phyloP scores from a whole-genome alignment of 2,113 vertebrate species.

The Sebastes fasciatus region DNA sequence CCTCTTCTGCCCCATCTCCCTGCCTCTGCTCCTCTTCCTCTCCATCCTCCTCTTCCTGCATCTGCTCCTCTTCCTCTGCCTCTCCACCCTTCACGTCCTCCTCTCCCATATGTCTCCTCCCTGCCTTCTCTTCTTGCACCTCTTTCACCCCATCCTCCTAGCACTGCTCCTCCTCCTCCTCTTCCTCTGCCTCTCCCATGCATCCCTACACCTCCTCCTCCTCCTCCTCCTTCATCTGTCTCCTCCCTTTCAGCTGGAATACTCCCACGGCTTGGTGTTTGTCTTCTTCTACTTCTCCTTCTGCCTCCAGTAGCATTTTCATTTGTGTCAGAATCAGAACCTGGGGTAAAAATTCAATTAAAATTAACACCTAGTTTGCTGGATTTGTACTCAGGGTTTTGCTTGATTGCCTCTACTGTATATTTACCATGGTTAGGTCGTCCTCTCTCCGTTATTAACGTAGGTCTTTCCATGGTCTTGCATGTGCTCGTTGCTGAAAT shows the following conservation, averaged over 20 bases:
- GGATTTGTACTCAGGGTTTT: background rate
- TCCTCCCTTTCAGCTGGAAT: constrained; percentile 17
- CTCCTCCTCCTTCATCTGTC: background rate
- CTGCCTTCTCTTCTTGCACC: background rate
- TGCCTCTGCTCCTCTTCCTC: background rate
- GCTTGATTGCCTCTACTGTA: constrained; percentile 1
- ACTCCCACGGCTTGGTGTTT: constrained; percentile 1
- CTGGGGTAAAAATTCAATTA: constrained; percentile 14
- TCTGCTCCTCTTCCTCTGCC: background rate
- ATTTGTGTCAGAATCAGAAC: constrained; percentile 29
- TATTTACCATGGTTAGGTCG: constrained; percentile 25
- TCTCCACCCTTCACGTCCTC: background rate
- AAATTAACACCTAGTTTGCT: background rate
- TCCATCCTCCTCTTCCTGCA: background rate
- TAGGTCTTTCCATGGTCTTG: constrained; percentile 43
- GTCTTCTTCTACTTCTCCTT: constrained; percentile 4
- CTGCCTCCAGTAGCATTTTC: background rate
- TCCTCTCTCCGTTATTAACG: background rate
- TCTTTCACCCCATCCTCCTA: constrained; percentile 5
- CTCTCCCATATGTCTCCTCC: no score
- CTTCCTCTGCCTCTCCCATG: background rate
- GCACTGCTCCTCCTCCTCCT: background rate
- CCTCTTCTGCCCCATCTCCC: background rate
- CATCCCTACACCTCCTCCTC: background rate
- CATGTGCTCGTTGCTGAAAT: background rate